phyloP scores from a whole-genome alignment of 2,113 vertebrate genomes.

The Heterochromis multidens region DNA sequence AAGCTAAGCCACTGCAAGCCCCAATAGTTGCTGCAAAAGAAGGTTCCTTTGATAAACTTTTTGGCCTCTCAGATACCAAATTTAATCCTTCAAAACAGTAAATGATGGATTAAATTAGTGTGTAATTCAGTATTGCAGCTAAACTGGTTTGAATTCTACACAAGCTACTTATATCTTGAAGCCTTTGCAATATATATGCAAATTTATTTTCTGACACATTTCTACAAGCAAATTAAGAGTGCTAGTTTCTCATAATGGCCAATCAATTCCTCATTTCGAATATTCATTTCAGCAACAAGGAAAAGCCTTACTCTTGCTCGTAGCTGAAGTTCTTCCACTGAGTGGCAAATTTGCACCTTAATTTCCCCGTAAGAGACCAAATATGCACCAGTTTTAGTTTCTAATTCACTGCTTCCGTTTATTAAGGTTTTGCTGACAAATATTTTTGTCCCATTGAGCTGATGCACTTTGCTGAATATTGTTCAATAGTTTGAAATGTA shows the following conservation, averaged over 20 bases:
- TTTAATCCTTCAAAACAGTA: constrained; percentile 21
- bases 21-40: not conserved
- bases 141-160: constrained; percentile 40
- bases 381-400: not conserved
- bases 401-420: constrained; percentile 3
- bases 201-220: constrained; percentile 57
- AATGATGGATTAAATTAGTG: constrained; percentile 39
- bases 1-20: not conserved
- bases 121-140: constrained; percentile 39
- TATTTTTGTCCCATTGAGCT: not conserved
- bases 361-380: constrained; percentile 1
- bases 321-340: not conserved
- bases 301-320: not conserved
- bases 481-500: not conserved
- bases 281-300: constrained; percentile 24
- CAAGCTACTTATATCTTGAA: constrained; percentile 28
- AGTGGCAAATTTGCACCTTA: constrained; percentile 17
- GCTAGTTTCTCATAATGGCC: constrained; percentile 42
- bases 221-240: constrained; percentile 51
- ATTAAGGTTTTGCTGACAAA: constrained; percentile 35
- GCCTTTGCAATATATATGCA: constrained; percentile 65
- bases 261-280: constrained; percentile 52
- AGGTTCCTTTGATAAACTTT: constrained; percentile 3
- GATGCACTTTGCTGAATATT: constrained; percentile 21
- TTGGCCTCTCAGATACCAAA: constrained; percentile 7